Conservation (phyloP, 2,888 invertebrate genomes). For the Bombyx huttoni region DNA sequence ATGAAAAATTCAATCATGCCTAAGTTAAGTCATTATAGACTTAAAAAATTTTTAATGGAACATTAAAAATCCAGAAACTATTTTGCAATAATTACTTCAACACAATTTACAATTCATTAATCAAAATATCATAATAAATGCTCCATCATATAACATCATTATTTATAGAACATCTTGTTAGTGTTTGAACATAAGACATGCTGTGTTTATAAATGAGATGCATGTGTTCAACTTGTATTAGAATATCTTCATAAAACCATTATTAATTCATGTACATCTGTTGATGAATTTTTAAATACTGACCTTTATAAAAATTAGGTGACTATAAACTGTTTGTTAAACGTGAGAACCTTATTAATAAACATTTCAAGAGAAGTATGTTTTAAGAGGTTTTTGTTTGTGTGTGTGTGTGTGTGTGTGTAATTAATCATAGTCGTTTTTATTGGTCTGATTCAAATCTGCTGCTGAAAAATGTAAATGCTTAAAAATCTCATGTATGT, state of each 20-base stretch:
- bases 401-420: not conserved
- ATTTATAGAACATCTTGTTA: slow-evolving; percentile 25
- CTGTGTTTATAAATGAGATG: slow-evolving; percentile 33
- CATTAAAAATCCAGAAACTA: too few relatives aligned
- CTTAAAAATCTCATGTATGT: too few relatives aligned
- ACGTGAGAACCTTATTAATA: not conserved
- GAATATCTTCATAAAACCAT: slow-evolving; percentile 15
- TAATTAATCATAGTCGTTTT: not conserved
- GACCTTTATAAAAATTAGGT: not conserved
- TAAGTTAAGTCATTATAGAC: too few relatives aligned
- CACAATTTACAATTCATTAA: not conserved
- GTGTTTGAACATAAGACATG: slow-evolving; percentile 18
- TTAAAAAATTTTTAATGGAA: too few relatives aligned
- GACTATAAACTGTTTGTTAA: not conserved
- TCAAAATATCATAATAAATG: not conserved
- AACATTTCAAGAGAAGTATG: not conserved
- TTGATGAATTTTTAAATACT: not conserved
- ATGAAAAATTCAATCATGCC: too few relatives aligned
- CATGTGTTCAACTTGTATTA: slow-evolving; percentile 19
- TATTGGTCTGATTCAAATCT: too few relatives aligned
- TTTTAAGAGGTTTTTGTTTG: not conserved
- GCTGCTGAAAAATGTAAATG: too few relatives aligned
- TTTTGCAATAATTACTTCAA: not conserved
- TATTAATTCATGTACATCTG: not conserved
- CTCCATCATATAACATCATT: slow-evolving; percentile 15